phyloP scores from a whole-genome alignment of 2,888 invertebrate genomes.

The Metalampra italica region DNA sequence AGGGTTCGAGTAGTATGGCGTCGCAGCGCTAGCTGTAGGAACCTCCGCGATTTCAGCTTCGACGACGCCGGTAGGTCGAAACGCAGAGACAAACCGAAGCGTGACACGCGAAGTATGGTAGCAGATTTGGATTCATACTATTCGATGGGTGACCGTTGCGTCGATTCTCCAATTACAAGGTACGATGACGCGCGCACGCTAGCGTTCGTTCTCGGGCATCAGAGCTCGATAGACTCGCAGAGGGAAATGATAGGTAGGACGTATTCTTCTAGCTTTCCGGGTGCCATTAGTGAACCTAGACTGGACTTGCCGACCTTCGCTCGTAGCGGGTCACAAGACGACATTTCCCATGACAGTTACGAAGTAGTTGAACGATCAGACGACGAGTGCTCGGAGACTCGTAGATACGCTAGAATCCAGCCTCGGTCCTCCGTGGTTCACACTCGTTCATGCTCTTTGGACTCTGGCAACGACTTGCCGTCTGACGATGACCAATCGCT shows the following conservation, averaged over 20 bases:
- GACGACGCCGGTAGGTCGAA: constrained; percentile 84
- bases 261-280: constrained; percentile 92
- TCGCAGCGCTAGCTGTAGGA: constrained; percentile 90
- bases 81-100: constrained; percentile 65
- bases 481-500: constrained; percentile 84
- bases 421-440: constrained; percentile 59
- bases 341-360: constrained; percentile 92
- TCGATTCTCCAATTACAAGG: constrained; percentile 83
- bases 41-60: constrained; percentile 87
- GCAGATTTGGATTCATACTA: constrained; percentile 57
- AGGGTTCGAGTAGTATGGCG: constrained; percentile 81
- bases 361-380: constrained; percentile 89
- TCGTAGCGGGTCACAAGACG: constrained; percentile 87
- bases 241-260: constrained; percentile 84
- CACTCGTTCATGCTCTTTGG: constrained; percentile 84
- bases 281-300: constrained; percentile 84
- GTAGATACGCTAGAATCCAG: constrained; percentile 45
- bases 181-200: constrained; percentile 81
- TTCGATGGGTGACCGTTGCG: constrained; percentile 61
- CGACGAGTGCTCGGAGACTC: constrained; percentile 72
- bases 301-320: constrained; percentile 81
- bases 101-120: constrained; percentile 57
- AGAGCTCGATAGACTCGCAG: constrained; percentile 82
- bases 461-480: constrained; percentile 87
- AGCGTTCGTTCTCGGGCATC: constrained; percentile 41